Conservation (phyloP, 2,888 invertebrate genomes). For the Diarsia mendica region DNA sequence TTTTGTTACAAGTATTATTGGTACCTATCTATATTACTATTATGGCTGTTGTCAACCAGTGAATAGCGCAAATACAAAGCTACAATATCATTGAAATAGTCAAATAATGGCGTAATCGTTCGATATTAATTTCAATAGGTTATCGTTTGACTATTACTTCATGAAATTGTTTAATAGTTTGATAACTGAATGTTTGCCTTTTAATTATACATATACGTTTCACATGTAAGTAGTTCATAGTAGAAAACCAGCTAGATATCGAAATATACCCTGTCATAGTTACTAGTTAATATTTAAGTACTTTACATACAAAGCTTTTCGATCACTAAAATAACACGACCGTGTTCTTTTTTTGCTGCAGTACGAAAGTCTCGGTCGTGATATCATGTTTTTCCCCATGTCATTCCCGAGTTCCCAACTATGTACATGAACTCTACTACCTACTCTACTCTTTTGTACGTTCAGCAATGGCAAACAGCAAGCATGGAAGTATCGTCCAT, state of each 20-base stretch:
- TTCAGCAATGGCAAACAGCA: constrained; percentile 45
- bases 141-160: constrained; percentile 63
- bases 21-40: neutral
- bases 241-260: constrained; percentile 15
- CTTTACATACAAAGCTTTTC: neutral
- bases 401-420: neutral
- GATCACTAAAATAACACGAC: neutral
- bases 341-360: constrained; percentile 7
- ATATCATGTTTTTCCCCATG: neutral
- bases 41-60: constrained; percentile 5
- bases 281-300: neutral
- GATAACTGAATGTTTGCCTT: constrained; percentile 49
- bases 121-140: constrained; percentile 65
- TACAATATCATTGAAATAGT: constrained; percentile 41
- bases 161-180: constrained; percentile 56
- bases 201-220: constrained; percentile 13
- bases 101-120: constrained; percentile 51
- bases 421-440: neutral
- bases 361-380: neutral
- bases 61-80: constrained; percentile 10
- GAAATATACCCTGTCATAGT: neutral
- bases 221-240: constrained; percentile 10
- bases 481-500: constrained; percentile 53
- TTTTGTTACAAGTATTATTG: neutral
- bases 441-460: neutral